phyloP scores from a whole-genome alignment of 30 jellyfish, hydroid and myxozoan genomes.

The Mastigias papua region DNA sequence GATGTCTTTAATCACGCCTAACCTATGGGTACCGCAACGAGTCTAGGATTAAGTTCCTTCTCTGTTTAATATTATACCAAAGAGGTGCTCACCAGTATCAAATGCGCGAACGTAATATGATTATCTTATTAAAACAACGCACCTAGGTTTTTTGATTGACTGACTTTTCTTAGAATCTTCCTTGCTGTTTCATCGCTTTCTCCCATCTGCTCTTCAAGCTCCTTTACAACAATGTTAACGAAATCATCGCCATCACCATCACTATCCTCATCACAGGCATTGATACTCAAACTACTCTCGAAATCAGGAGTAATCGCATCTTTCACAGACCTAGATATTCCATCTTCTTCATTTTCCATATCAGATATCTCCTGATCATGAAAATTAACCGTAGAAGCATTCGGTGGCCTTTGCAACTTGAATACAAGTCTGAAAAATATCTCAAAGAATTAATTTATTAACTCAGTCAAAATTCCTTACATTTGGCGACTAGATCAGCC shows the following conservation, averaged over 20 bases:
- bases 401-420: slow-evolving; percentile 94
- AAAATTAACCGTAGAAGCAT: slow-evolving; percentile 16
- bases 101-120: too few species aligned
- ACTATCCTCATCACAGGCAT: slow-evolving; percentile 87
- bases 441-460: too few species aligned
- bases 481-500: too few species aligned
- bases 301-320: slow-evolving; percentile 29
- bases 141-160: slow-evolving; percentile 36
- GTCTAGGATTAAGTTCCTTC: too few species aligned
- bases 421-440: slow-evolving; percentile 62
- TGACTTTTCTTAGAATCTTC: slow-evolving; percentile 69
- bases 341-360: slow-evolving; percentile 54
- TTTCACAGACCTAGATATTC: neutral
- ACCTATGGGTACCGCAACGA: too few species aligned
- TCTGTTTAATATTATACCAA: too few species aligned
- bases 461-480: too few species aligned
- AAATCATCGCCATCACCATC: slow-evolving; percentile 96
- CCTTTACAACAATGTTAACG: slow-evolving; percentile 94
- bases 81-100: too few species aligned
- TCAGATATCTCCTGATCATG: slow-evolving; percentile 57
- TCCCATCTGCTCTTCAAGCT: slow-evolving; percentile 78
- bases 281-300: slow-evolving; percentile 67
- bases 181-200: slow-evolving; percentile 64
- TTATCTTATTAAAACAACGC: neutral
- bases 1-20: too few species aligned